Conservation (phyloP, 64 coral and sea anemone species). For the Actinia tenebrosa region DNA sequence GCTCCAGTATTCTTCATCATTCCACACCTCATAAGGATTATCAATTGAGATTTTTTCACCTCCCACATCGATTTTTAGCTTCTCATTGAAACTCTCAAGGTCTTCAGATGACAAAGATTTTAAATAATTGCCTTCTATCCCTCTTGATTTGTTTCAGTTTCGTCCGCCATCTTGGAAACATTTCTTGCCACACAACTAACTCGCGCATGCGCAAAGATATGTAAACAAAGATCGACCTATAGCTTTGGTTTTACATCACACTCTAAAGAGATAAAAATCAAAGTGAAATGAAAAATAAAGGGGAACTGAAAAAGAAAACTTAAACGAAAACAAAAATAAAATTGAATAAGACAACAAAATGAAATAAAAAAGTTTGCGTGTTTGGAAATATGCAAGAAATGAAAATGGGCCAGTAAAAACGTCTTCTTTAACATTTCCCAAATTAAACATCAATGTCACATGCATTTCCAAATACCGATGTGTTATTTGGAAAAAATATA, state of each 20-base stretch:
- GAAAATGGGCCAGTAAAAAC: too few relatives aligned
- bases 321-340: too few relatives aligned
- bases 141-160: neutral
- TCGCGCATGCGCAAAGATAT: slow-evolving; percentile 4
- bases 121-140: slow-evolving; percentile 5
- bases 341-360: too few relatives aligned
- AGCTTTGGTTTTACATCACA: neutral
- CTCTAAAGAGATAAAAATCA: too few relatives aligned
- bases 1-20: neutral
- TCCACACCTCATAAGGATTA: neutral
- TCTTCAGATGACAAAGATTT: neutral
- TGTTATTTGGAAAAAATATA: too few relatives aligned
- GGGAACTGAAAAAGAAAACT: too few relatives aligned
- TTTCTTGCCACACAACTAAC: neutral
- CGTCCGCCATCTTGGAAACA: slow-evolving; percentile 8
- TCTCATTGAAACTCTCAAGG: neutral
- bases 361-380: too few relatives aligned
- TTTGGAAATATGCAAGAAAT: too few relatives aligned
- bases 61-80: neutral
- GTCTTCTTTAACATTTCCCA: too few relatives aligned
- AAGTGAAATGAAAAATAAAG: too few relatives aligned
- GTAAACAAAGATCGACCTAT: slow-evolving; percentile 21
- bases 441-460: too few relatives aligned
- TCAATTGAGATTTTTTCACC: neutral
- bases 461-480: too few relatives aligned